phyloP scores from a whole-genome alignment of 2,797 vertebrate genomes.

The Myotis myotis region DNA sequence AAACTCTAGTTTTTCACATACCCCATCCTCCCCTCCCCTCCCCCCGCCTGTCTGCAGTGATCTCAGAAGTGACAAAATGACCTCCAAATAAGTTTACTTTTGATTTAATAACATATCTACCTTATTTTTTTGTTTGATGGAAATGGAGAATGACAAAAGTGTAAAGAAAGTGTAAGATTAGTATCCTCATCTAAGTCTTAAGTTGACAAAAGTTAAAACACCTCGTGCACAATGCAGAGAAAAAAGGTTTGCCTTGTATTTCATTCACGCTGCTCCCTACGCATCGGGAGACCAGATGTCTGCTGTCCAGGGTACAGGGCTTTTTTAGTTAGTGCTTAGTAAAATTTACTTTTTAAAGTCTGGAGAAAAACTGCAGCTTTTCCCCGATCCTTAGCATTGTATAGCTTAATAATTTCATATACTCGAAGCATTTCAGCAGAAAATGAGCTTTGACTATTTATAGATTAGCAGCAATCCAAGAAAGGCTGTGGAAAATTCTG shows the following conservation, averaged over 20 bases:
- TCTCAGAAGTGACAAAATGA: neutral
- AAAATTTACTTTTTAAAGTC: conserved; percentile 28
- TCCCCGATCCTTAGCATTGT: conserved; percentile 53
- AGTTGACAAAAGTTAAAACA: neutral
- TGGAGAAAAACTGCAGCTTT: neutral
- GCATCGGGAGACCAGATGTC: neutral
- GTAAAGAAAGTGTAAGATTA: neutral
- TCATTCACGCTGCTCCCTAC: neutral
- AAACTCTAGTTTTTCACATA: neutral
- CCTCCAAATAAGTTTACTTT: conserved; percentile 25
- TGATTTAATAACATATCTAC: neutral
- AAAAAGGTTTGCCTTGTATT: neutral
- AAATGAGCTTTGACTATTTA: conserved; percentile 62
- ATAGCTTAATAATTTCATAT: conserved; percentile 52
- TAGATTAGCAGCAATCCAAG: conserved; percentile 17
- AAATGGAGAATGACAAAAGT: neutral
- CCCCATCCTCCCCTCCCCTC: too few relatives aligned
- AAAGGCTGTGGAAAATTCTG: conserved; percentile 23
- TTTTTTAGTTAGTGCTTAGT: neutral
- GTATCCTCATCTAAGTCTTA: neutral
- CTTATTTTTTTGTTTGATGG: neutral
- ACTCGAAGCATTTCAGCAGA: conserved; percentile 38
- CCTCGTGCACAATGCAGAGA: neutral
- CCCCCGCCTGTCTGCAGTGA: neutral
- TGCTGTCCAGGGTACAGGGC: neutral